Conservation (phyloP, 2,113 vertebrate species). For the Mastomys natalensis region DNA sequence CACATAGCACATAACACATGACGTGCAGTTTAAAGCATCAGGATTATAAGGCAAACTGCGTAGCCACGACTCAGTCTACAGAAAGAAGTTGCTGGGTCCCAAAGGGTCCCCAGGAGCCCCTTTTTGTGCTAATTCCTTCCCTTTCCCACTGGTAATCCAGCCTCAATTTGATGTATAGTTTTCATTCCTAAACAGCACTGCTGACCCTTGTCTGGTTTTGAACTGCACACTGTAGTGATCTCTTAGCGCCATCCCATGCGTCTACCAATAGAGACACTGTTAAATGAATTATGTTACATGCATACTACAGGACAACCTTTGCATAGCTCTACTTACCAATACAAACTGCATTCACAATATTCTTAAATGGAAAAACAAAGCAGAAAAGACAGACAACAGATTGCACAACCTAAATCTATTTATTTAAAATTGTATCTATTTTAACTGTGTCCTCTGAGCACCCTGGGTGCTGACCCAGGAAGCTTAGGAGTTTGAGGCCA, state of each 20-base stretch:
- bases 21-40: not conserved
- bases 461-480: not conserved
- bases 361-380: conserved; percentile 23
- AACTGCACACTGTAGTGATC: not conserved
- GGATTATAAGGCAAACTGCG: not conserved
- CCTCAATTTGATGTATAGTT: not conserved
- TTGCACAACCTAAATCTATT: not conserved
- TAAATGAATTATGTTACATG: not conserved
- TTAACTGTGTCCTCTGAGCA: not conserved
- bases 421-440: not conserved
- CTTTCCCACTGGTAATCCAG: not conserved
- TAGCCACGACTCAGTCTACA: not conserved
- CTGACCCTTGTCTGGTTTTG: conserved; percentile 12
- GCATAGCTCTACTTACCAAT: not conserved
- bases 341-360: not conserved
- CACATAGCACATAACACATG: not conserved
- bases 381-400: not conserved
- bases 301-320: not conserved
- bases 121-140: not conserved
- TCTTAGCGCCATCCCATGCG: not conserved
- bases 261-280: not conserved
- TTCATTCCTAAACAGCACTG: not conserved
- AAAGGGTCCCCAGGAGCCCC: not conserved
- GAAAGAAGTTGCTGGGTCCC: not conserved
- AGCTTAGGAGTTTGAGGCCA: not conserved